Evolutionary conservation across 2,113 vertebrate species (phyloP).

Genomic region (Embiotoca jacksoni): DNA sequence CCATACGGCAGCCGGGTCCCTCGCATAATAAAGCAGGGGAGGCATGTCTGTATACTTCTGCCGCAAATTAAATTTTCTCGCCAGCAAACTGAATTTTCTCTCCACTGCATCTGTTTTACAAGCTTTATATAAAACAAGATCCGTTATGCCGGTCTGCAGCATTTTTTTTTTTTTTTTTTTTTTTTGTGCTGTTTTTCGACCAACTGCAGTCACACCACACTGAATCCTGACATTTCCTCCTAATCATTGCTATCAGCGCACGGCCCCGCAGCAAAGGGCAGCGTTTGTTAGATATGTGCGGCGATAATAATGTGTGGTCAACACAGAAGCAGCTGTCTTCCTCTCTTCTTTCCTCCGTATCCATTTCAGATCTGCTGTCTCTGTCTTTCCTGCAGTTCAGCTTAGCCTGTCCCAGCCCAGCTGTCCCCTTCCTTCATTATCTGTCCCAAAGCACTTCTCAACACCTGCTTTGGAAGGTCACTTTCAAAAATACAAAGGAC

Average conservation of each 20-base stretch:
- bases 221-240: conserved; percentile 20
- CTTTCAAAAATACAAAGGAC: conserved; percentile 43
- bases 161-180: not conserved
- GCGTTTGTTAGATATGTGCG: conserved; percentile 52
- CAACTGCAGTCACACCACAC: conserved; percentile 14
- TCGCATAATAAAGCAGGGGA: conserved; percentile 9
- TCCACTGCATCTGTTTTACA: not conserved
- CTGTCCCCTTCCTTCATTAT: conserved; percentile 76
- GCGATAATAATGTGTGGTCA: conserved; percentile 64
- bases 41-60: conserved; percentile 14
- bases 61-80: conserved; percentile 13
- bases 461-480: conserved; percentile 41
- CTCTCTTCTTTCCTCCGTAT: conserved; percentile 58
- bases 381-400: conserved; percentile 43
- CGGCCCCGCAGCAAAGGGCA: conserved; percentile 25
- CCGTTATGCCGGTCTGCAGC: not conserved
- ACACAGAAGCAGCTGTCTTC: conserved; percentile 74
- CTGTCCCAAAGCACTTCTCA: conserved; percentile 23
- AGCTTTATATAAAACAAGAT: not conserved
- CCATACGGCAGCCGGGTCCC: conserved; percentile 27
- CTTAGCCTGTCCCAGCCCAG: conserved; percentile 58
- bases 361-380: conserved; percentile 69
- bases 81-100: conserved; percentile 18
- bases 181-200: not conserved
- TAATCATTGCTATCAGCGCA: conserved; percentile 35